A percentile compares a stretch with the other conserved stretches of the same genome.
These are phyloP conservation scores for Grus americana DNA, from an alignment of 2,113 vertebrate genomes.

Conservation along the genomic window DNA sequence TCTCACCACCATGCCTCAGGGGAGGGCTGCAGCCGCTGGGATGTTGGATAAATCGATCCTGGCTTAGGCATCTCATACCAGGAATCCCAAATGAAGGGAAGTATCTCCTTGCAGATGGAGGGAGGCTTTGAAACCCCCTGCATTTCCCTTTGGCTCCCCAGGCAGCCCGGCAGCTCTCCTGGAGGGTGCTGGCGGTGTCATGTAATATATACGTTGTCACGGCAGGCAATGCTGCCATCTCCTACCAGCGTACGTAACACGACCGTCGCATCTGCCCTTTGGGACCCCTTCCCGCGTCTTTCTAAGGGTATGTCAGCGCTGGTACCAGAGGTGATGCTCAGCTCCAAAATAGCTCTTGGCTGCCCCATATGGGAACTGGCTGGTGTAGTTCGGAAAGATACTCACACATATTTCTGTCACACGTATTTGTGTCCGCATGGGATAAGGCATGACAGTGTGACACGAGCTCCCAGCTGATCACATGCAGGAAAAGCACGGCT, in stretches of 20 bases:
- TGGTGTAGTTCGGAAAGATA: conserved; percentile 41
- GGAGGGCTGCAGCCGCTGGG: neutral
- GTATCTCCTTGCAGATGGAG: neutral
- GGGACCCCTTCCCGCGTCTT: neutral
- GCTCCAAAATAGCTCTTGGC: conserved; percentile 55
- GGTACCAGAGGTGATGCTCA: rapidly evolving
- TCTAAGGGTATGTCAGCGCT: neutral
- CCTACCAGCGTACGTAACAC: neutral
- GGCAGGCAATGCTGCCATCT: neutral
- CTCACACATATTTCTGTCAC: neutral
- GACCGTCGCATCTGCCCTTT: neutral
- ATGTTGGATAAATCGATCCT: neutral
- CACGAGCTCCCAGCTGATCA: neutral
- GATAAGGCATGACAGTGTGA: neutral
- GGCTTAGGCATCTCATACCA: neutral
- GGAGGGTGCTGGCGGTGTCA: neutral
- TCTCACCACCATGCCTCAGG: neutral
- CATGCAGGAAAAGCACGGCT: neutral
- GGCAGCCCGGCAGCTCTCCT: neutral
- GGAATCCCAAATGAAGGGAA: neutral
- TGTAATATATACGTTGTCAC: neutral
- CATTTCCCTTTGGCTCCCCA: neutral
- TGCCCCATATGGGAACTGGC: neutral
- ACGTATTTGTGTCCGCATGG: conserved; percentile 8
- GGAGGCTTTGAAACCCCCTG: neutral